These are phyloP conservation scores for Crax fasciolata DNA, from an alignment of 2,797 vertebrate species.

Conservation along the genomic window DNA sequence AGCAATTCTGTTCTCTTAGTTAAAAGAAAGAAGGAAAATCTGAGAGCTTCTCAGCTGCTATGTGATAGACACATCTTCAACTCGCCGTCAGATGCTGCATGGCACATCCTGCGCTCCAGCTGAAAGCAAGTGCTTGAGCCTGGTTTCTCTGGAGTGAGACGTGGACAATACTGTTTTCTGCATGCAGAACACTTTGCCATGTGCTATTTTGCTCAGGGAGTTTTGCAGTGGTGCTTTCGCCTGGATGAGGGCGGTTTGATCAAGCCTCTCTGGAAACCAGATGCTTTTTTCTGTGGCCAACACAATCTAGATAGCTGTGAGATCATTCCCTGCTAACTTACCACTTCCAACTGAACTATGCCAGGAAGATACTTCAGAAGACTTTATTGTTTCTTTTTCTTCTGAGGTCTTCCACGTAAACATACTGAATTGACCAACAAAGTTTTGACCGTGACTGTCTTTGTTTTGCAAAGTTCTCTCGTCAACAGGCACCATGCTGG, in stretches of 20 bases:
- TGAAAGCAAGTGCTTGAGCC: neutral
- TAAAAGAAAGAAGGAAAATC: neutral
- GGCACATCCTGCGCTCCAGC: neutral
- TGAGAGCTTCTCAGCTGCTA: neutral
- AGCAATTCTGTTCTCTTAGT: neutral
- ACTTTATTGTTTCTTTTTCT: neutral
- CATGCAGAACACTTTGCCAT: neutral
- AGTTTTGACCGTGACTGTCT: constrained; percentile 83
- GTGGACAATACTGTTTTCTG: neutral
- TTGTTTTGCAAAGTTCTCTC: constrained; percentile 85
- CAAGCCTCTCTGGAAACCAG: neutral
- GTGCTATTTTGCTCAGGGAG: neutral
- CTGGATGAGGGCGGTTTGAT: neutral
- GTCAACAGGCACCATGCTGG: constrained; percentile 78
- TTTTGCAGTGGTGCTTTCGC: neutral
- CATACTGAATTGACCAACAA: constrained; percentile 73
- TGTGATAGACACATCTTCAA: neutral
- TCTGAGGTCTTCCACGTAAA: constrained; percentile 66
- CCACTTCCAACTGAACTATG: neutral
- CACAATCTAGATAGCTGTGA: neutral
- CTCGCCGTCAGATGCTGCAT: neutral
- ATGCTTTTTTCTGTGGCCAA: neutral
- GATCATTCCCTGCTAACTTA: constrained; percentile 26
- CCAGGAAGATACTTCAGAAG: neutral
- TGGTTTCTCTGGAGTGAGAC: neutral